Evolutionary conservation across 1,140 invertebrate species (phyloP).

Genomic region (Cheumatopsyche charites): DNA sequence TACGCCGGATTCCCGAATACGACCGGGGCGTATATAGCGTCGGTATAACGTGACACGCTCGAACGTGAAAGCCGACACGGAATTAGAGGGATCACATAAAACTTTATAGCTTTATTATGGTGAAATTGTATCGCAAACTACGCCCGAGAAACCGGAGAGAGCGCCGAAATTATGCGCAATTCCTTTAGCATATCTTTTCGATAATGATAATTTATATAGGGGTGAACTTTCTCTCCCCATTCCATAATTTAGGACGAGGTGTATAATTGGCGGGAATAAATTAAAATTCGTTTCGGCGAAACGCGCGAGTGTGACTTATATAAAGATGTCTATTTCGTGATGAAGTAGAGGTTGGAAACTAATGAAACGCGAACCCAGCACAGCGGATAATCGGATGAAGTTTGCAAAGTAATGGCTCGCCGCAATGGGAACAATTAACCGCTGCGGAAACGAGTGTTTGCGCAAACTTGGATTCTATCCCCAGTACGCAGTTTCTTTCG

Average conservation of each 20-base stretch:
- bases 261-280: conserved; percentile 2
- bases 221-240: too few species aligned
- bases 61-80: conserved; percentile 1
- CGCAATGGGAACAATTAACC: conserved; percentile 44
- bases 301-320: conserved; percentile 3
- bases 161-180: too few species aligned
- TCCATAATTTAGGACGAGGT: neutral
- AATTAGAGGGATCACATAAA: conserved; percentile 37
- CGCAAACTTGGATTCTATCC: conserved; percentile 33
- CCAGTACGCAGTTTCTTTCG: conserved; percentile 31
- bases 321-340: conserved; percentile 24
- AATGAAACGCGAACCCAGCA: conserved; percentile 27
- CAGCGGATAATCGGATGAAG: conserved; percentile 40
- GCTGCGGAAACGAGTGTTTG: conserved; percentile 40
- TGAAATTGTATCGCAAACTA: conserved; percentile 28
- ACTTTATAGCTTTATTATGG: conserved; percentile 40
- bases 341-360: conserved; percentile 8
- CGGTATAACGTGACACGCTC: neutral
- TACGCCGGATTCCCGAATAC: neutral
- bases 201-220: neutral
- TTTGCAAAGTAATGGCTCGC: conserved; percentile 43
- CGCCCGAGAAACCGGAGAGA: neutral
- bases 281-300: neutral
- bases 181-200: neutral
- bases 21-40: neutral